Percentiles rank a stretch among this genome's conserved stretches.
Evolutionary conservation across 2,113 vertebrate genomes (phyloP).

Genomic region (Sakesphorus luctuosus): DNA sequence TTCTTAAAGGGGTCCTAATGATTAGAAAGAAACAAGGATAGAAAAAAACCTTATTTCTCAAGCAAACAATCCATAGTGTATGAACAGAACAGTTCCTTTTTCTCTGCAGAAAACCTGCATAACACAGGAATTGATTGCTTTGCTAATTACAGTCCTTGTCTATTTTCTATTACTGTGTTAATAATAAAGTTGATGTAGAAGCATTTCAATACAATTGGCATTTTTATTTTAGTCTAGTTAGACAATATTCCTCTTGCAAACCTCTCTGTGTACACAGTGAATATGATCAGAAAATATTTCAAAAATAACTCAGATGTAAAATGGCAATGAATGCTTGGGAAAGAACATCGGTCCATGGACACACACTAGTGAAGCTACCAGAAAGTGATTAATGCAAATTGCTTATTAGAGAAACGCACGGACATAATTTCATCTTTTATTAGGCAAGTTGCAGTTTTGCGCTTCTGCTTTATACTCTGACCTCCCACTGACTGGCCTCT

Average conservation of each 20-base stretch:
- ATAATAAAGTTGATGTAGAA: constrained; percentile 19
- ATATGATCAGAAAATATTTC: neutral
- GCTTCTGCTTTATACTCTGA: neutral
- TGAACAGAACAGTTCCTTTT: neutral
- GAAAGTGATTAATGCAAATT: constrained; percentile 33
- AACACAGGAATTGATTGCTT: neutral
- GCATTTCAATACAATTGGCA: constrained; percentile 38
- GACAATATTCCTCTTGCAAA: neutral
- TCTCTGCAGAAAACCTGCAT: neutral
- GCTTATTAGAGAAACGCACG: neutral
- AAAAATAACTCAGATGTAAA: constrained; percentile 14
- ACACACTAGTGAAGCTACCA: neutral
- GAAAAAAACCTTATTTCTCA: neutral
- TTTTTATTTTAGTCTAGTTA: constrained; percentile 40
- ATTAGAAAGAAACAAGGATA: neutral
- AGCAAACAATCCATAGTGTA: neutral
- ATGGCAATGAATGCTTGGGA: constrained; percentile 5
- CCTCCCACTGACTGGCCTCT: neutral
- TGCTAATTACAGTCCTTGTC: constrained; percentile 35
- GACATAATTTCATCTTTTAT: neutral
- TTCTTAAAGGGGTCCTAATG: neutral
- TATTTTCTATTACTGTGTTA: constrained; percentile 25
- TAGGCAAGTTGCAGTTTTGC: neutral
- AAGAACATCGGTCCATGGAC: neutral
- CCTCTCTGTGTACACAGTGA: neutral